These are phyloP conservation scores for Clusia tigrina DNA, from an alignment of 2,888 invertebrate species.

Conservation along the genomic window DNA sequence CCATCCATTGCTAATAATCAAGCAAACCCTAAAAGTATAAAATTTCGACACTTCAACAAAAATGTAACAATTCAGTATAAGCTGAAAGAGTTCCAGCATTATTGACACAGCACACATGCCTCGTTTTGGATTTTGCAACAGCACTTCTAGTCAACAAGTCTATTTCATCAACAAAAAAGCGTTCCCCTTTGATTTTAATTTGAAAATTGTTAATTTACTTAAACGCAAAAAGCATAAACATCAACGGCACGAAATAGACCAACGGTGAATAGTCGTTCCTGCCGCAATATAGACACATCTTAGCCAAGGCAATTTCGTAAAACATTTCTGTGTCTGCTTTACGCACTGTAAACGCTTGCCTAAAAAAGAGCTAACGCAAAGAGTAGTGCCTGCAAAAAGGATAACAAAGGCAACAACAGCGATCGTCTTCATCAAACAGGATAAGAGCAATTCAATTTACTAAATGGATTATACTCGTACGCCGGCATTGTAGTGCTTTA, in stretches of 20 bases:
- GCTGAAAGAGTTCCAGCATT: no score
- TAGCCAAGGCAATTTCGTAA: neutral
- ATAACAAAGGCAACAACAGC: neutral
- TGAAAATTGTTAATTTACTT: neutral
- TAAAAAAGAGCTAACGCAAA: neutral
- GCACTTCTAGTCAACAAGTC: no score
- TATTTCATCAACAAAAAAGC: no score
- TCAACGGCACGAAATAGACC: neutral
- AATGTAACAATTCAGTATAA: no score
- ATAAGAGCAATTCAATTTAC: neutral
- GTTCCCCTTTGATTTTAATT: neutral
- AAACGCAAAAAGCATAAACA: neutral
- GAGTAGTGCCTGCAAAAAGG: neutral
- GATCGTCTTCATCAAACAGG: neutral
- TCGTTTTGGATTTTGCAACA: no score
- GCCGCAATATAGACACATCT: no score
- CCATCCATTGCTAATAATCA: no score
- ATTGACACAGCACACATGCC: no score
- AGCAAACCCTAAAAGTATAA: no score
- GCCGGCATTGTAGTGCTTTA: no score
- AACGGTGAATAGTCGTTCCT: no score
- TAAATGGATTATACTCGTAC: slow-evolving; percentile 1
- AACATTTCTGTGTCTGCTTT: neutral
- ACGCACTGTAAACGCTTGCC: neutral
- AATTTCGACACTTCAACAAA: no score